phyloP scores from a whole-genome alignment of 2,113 vertebrate genomes.

The Pantherophis guttatus region DNA sequence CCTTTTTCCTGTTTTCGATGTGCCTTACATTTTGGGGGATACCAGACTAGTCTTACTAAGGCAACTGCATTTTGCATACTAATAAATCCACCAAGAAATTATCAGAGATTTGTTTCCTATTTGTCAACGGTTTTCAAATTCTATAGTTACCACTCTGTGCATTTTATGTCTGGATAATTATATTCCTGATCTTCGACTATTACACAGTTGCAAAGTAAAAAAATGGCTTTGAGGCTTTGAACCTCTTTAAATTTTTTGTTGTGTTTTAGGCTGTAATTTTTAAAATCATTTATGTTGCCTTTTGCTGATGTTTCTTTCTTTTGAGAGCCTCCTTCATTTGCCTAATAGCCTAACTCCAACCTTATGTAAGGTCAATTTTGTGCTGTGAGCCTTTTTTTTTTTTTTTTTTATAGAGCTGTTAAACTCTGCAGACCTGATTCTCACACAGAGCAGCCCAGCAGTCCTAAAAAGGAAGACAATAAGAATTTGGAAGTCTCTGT shows the following conservation, averaged over 20 bases:
- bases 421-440: neutral
- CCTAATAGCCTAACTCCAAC: neutral
- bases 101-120: neutral
- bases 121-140: neutral
- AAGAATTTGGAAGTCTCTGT: neutral
- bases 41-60: neutral
- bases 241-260: neutral
- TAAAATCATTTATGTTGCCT: neutral
- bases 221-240: neutral
- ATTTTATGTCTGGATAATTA: neutral
- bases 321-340: neutral
- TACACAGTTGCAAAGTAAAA: neutral
- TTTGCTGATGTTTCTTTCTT: neutral
- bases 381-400: neutral
- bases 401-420: neutral
- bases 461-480: neutral
- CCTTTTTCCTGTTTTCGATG: neutral
- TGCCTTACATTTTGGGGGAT: neutral
- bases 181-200: neutral
- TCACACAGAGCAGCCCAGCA: neutral
- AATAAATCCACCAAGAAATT: neutral
- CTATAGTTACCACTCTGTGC: neutral
- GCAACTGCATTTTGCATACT: neutral
- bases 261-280: neutral
- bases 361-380: neutral